Percentiles rank a stretch among this genome's conserved stretches.
phyloP scores from a whole-genome alignment of 2,888 invertebrate species.

The Meandrusa payeni region DNA sequence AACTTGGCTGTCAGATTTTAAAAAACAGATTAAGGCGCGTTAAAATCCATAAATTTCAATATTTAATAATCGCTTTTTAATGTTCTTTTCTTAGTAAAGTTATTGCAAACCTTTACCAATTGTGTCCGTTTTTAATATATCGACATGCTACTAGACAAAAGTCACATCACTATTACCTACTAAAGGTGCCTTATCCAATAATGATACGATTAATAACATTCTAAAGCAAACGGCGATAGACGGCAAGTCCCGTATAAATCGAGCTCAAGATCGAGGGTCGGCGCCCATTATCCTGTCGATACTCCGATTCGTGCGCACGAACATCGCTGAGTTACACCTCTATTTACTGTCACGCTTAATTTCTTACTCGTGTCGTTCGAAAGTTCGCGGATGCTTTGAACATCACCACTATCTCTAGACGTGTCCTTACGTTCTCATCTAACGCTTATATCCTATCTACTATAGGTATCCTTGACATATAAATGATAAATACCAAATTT shows the following conservation, averaged over 20 bases:
- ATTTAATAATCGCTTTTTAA: too few relatives aligned
- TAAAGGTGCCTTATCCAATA: constrained; percentile 27
- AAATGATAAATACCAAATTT: too few relatives aligned
- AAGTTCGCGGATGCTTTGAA: constrained; percentile 38
- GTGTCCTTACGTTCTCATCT: too few relatives aligned
- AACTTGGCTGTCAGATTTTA: too few relatives aligned
- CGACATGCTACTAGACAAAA: constrained; percentile 1
- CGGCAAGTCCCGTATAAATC: constrained; percentile 49
- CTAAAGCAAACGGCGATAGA: constrained; percentile 51
- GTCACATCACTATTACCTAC: constrained; percentile 23
- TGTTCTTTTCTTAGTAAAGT: too few relatives aligned
- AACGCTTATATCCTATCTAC: too few relatives aligned
- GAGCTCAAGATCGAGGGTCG: constrained; percentile 44
- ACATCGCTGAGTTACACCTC: constrained; percentile 75
- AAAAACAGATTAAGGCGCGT: too few relatives aligned
- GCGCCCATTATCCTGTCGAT: constrained; percentile 74
- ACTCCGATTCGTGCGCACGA: constrained; percentile 74
- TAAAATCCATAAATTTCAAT: too few relatives aligned
- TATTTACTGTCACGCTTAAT: constrained; percentile 78
- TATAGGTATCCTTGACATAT: too few relatives aligned
- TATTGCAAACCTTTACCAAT: too few relatives aligned
- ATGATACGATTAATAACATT: constrained; percentile 59
- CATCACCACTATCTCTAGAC: constrained; percentile 9
- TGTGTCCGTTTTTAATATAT: too few relatives aligned
- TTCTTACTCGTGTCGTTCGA: constrained; percentile 68